Evolutionary conservation across 2,797 vertebrate genomes (phyloP).

Genomic region (Peromyscus aztecus): DNA sequence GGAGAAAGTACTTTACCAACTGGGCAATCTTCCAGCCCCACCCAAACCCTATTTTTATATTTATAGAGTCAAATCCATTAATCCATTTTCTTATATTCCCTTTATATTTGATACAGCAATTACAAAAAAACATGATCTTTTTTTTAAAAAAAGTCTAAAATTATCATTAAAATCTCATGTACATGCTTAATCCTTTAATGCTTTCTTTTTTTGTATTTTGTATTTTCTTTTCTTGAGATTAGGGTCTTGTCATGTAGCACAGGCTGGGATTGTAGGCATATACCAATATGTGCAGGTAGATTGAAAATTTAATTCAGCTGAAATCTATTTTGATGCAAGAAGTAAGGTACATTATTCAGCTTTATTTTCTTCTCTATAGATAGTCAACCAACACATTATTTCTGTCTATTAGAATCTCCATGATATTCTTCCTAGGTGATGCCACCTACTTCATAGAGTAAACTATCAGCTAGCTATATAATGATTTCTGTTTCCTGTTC

Average conservation of each 20-base stretch:
- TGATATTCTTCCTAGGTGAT: neutral
- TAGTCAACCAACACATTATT: neutral
- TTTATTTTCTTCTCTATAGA: slow-evolving; percentile 6
- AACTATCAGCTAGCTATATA: neutral
- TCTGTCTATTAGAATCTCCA: neutral
- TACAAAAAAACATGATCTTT: neutral
- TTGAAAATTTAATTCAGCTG: neutral
- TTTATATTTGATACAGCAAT: neutral
- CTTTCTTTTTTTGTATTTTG: neutral
- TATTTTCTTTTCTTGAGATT: neutral
- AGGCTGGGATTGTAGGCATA: neutral
- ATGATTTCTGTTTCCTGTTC: neutral
- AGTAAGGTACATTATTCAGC: neutral
- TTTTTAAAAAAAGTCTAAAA: neutral
- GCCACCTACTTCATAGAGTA: neutral
- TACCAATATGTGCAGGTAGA: neutral
- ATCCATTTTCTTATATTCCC: neutral
- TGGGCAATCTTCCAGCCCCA: neutral
- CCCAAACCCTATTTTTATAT: neutral
- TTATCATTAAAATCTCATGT: neutral
- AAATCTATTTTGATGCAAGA: slow-evolving; percentile 8
- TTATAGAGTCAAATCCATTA: neutral
- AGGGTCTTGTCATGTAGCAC: neutral
- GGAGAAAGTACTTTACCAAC: neutral
- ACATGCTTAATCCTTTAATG: neutral